These are phyloP conservation scores for Drosophila ezoana DNA, from an alignment of 2,888 invertebrate species.

Conservation along the genomic window DNA sequence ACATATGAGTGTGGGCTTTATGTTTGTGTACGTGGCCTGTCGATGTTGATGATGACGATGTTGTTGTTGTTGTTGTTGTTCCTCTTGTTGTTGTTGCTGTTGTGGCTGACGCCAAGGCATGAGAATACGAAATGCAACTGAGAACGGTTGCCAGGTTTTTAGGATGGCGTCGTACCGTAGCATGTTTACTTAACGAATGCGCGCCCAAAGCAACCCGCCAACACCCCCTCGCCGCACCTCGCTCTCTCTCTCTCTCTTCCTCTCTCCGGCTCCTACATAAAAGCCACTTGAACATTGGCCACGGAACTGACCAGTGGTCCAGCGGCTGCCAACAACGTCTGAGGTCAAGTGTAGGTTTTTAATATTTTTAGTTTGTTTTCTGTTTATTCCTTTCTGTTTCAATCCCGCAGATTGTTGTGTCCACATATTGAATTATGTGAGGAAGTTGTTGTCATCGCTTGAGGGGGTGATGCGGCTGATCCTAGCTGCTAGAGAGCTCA, in stretches of 20 bases:
- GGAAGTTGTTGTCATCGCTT: slow-evolving; percentile 56
- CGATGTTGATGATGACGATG: slow-evolving; percentile 66
- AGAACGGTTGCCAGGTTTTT: slow-evolving; percentile 63
- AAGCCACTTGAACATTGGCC: slow-evolving; percentile 68
- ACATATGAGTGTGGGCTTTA: slow-evolving; percentile 20
- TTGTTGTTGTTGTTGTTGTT: slow-evolving; percentile 35
- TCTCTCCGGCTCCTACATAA: slow-evolving; percentile 22
- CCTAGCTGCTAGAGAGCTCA: slow-evolving; percentile 5
- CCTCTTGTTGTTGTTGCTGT: slow-evolving; percentile 35
- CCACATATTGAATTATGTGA: slow-evolving; percentile 65
- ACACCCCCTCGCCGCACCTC: not conserved
- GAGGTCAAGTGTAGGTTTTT: slow-evolving; percentile 72
- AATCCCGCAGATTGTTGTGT: slow-evolving; percentile 50
- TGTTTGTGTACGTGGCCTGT: slow-evolving; percentile 57
- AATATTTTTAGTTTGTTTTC: slow-evolving; percentile 44
- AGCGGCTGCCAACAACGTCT: slow-evolving; percentile 38
- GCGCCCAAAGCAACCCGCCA: slow-evolving; percentile 37
- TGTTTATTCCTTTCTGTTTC: slow-evolving; percentile 52
- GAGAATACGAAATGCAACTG: slow-evolving; percentile 45
- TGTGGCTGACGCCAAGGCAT: slow-evolving; percentile 59
- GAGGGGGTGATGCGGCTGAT: slow-evolving; percentile 21
- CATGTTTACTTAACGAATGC: slow-evolving; percentile 79
- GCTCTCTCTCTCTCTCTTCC: not conserved
- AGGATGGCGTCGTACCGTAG: slow-evolving; percentile 78
- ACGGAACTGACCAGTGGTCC: slow-evolving; percentile 55